Conservation (phyloP, 37 sponge, comb jelly and placozoan species). For the Ianthella basta region DNA sequence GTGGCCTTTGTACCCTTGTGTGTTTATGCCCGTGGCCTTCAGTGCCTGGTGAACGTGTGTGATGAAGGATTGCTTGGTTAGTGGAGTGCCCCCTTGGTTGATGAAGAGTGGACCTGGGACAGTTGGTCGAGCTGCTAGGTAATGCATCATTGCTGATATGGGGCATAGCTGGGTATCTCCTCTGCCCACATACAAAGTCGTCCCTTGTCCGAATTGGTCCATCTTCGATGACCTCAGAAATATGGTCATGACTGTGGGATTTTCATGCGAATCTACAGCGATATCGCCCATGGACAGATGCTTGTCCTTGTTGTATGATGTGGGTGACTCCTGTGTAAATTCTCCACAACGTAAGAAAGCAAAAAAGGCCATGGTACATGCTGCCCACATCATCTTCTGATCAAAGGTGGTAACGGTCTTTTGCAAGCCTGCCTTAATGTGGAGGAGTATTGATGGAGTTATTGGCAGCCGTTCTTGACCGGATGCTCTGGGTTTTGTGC, state of each 20-base stretch:
- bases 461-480: neutral
- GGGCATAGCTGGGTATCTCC: neutral
- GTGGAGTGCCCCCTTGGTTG: neutral
- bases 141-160: neutral
- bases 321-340: neutral
- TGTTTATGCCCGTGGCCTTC: neutral
- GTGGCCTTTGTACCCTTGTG: neutral
- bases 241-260: neutral
- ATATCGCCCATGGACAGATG: neutral
- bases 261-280: neutral
- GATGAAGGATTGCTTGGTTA: neutral
- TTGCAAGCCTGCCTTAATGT: neutral
- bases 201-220: slow-evolving; percentile 1
- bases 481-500: neutral
- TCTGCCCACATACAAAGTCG: neutral
- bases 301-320: no score
- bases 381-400: slow-evolving; percentile 10
- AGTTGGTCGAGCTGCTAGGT: neutral
- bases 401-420: neutral
- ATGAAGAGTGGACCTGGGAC: neutral
- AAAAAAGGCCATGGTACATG: neutral
- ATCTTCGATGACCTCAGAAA: neutral
- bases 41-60: neutral
- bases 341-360: slow-evolving; percentile 9
- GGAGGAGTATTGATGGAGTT: slow-evolving; percentile 1